Evolutionary conservation across 2,888 invertebrate genomes (phyloP).

Genomic region (Octonoba sinensis): DNA sequence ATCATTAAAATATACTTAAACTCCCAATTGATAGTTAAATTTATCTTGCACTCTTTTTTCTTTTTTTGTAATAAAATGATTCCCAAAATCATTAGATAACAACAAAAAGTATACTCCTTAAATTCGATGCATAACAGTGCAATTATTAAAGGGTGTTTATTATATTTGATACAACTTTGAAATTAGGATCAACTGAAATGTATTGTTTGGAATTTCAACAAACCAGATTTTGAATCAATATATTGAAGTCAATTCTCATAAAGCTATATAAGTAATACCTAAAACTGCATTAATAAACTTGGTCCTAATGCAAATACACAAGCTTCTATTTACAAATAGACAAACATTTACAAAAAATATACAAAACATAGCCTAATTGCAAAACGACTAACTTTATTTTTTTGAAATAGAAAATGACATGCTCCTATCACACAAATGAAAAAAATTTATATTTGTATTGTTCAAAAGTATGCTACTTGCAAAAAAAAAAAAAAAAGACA

Average conservation of each 20-base stretch:
- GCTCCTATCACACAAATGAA: conserved; percentile 34
- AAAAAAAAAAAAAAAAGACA: too few relatives aligned
- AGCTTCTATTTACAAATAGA: conserved; percentile 62
- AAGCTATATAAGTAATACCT: conserved; percentile 40
- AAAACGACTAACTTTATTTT: conserved; percentile 51
- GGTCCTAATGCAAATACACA: conserved; percentile 63
- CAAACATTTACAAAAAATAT: conserved; percentile 64
- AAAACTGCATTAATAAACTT: conserved; percentile 58
- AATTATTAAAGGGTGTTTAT: conserved; percentile 11
- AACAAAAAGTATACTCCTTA: too few relatives aligned
- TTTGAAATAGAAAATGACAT: conserved; percentile 34
- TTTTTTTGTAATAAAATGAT: too few relatives aligned
- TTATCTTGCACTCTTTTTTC: too few relatives aligned
- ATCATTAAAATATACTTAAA: conserved; percentile 8
- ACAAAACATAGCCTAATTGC: conserved; percentile 54
- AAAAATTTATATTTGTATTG: neutral
- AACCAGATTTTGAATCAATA: too few relatives aligned
- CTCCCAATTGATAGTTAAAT: neutral
- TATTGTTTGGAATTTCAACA: too few relatives aligned
- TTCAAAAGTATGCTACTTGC: too few relatives aligned
- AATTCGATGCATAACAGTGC: conserved; percentile 5
- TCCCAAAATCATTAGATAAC: too few relatives aligned
- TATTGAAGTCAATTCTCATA: too few relatives aligned
- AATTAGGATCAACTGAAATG: too few relatives aligned
- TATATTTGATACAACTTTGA: neutral